Percentiles rank a stretch among this genome's conserved stretches.
phyloP scores from a whole-genome alignment of 2,797 vertebrate genomes.

The Aplochiton taeniatus region DNA sequence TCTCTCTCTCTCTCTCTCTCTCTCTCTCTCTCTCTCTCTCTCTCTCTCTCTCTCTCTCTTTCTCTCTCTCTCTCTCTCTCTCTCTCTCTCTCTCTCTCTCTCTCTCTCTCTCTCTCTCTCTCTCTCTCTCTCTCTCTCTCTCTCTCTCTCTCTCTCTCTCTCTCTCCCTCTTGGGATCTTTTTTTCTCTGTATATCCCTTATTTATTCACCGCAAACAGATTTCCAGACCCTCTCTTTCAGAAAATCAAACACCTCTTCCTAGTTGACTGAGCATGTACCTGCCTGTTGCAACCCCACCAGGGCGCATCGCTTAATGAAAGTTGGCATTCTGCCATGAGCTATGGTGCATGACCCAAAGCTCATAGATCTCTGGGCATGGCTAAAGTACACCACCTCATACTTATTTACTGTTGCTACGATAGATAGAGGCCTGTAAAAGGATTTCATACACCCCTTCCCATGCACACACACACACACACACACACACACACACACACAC shows the following conservation, averaged over 20 bases:
- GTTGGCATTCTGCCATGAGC: no score
- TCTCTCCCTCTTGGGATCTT: not conserved
- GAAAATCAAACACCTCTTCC: no score
- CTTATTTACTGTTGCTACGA: slow-evolving; percentile 4
- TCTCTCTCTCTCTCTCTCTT: slow-evolving; percentile 1
- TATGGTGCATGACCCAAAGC: not conserved
- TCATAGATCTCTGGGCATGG: slow-evolving; percentile 16
- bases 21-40: not conserved
- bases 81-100: not conserved
- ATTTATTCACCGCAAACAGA: no score
- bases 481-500: no score
- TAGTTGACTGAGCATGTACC: no score
- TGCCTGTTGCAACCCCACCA: no score
- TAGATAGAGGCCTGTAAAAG: slow-evolving; percentile 1
- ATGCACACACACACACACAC: no score
- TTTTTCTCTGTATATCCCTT: not conserved
- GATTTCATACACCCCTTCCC: slow-evolving; percentile 5
- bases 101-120: not conserved
- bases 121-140: not conserved
- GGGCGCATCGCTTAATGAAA: no score
- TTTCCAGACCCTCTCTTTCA: not conserved
- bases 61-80: not conserved
- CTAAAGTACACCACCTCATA: slow-evolving; percentile 1
- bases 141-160: not conserved
- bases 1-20: slow-evolving; percentile 2